Evolutionary conservation across 2,888 invertebrate genomes (phyloP), one percentile per base, ranked within the genome.

Genomic region (Tridacna gigas): DNA sequence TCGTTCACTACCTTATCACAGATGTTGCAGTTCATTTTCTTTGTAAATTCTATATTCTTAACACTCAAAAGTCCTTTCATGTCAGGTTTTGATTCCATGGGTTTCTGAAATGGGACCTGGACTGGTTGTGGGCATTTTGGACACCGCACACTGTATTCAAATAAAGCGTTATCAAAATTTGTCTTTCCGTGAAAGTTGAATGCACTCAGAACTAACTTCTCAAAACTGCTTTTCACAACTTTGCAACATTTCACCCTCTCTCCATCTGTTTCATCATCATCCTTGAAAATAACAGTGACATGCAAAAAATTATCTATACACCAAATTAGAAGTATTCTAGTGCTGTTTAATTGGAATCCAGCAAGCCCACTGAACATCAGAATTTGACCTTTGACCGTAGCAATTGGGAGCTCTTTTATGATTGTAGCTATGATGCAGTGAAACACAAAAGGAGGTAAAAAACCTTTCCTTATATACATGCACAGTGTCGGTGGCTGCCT

Each of bases 101-200:
- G 15, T 7, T 13, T n/a, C 13, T 67, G 12, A 25, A n/a, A 65
- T 5, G 67, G 67, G 20, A 67, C 18, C n/a, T 67, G 67, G n/a
- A n/a, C n/a, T n/a, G n/a, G n/a, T 37, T 67, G 37, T 4, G 5
- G 5, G 18, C 67, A 67, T 67, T 37, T n/a, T 37, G 28, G 67
- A 67, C 67, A 67, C 37, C 37, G 28, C 5, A 67, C 26, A 15
- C 20, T 28, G 37, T 18, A 37, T 2, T 67, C 45, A 67, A 67
- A 67, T 15, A 67, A 28, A 37, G 12, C 26, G 4, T 4, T 13
- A 20, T 28, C 28, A 37, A 37, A 67, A 20, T 2, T 37, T 1
- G 12, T 2, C 18, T 37, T 67, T 11, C 67, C 67, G 18, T 67
- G 67, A 45, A 67, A 67, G 20, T 67, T 67, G 45, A 67, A 67